Percentiles rank a stretch among this genome's conserved stretches.
These are phyloP conservation scores for Leiothrix lutea DNA, from an alignment of 2,113 vertebrate genomes.

Conservation along the genomic window DNA sequence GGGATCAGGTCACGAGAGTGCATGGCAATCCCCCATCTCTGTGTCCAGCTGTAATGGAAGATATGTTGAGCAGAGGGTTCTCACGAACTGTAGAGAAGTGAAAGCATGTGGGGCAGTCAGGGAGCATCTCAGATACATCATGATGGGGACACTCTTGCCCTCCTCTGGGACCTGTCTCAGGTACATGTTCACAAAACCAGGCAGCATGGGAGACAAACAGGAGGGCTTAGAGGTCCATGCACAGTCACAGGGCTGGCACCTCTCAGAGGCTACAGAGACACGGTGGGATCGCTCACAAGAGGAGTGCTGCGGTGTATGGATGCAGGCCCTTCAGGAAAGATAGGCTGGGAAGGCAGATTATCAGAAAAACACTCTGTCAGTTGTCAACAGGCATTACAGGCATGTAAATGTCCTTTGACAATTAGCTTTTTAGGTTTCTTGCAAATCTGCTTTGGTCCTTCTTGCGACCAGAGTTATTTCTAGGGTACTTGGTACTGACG, in stretches of 20 bases:
- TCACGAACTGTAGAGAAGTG: neutral
- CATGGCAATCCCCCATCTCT: neutral
- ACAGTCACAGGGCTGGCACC: neutral
- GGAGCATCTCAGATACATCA: neutral
- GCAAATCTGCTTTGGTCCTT: neutral
- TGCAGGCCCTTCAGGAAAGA: neutral
- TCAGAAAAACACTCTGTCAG: no score
- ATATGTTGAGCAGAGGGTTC: neutral
- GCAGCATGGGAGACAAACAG: neutral
- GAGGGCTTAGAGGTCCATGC: neutral
- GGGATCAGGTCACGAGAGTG: neutral
- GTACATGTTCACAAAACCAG: neutral
- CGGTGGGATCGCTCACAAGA: fast-evolving
- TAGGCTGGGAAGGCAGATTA: neutral
- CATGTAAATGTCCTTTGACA: neutral
- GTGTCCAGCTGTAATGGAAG: neutral
- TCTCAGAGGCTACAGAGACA: neutral
- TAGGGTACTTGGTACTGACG: neutral
- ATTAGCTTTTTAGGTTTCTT: neutral
- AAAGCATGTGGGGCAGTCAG: neutral
- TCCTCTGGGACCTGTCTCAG: neutral
- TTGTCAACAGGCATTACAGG: neutral
- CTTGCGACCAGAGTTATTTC: neutral
- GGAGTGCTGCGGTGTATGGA: no score
- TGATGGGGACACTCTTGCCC: neutral